These are phyloP conservation scores for Ostrea denselamellosa DNA, from an alignment of 1,140 invertebrate species.

Conservation along the genomic window DNA sequence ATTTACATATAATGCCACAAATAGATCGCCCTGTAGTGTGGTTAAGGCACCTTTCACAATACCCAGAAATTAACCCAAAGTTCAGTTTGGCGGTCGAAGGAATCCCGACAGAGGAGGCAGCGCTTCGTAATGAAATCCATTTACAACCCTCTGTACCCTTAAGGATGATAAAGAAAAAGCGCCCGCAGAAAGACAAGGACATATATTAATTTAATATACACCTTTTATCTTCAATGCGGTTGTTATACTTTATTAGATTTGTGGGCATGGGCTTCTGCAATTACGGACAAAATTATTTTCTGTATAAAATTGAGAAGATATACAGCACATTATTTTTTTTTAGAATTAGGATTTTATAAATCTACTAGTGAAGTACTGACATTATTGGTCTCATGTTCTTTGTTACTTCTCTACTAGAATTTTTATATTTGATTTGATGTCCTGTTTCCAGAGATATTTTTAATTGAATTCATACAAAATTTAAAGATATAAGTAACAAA, in stretches of 20 bases:
- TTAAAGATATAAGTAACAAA: too few species aligned
- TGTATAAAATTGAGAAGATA: neutral
- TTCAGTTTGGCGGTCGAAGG: neutral
- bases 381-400: too few species aligned
- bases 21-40: constrained; percentile 5
- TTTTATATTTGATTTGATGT: too few species aligned
- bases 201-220: constrained; percentile 26
- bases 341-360: neutral
- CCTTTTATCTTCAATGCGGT: neutral
- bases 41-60: constrained; percentile 9
- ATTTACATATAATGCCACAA: neutral
- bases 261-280: neutral
- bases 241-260: neutral
- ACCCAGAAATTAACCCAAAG: neutral
- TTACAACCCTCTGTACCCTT: constrained; percentile 1
- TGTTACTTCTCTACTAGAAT: too few species aligned
- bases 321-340: neutral
- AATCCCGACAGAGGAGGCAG: neutral
- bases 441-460: too few species aligned
- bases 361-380: neutral
- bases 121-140: neutral
- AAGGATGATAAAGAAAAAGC: neutral
- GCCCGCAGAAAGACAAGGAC: neutral
- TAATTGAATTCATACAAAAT: too few species aligned
- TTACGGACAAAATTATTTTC: neutral